Conservation (phyloP, 2,113 vertebrate species). For the Hippolais icterina region DNA sequence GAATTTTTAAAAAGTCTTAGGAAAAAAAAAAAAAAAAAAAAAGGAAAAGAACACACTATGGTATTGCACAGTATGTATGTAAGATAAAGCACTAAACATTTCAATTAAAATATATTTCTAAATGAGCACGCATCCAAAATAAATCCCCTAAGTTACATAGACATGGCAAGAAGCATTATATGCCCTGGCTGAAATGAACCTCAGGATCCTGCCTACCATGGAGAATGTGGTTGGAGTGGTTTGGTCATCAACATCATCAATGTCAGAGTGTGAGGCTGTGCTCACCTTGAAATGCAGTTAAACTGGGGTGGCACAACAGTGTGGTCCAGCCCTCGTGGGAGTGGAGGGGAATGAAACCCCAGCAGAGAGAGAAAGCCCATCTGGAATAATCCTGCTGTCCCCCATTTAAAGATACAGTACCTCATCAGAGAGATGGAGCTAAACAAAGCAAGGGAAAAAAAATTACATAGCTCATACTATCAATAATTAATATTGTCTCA, state of each 20-base stretch:
- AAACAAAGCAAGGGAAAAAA: background rate
- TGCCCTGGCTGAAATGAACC: conserved; percentile 5
- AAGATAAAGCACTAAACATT: conserved; percentile 55
- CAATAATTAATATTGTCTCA: background rate
- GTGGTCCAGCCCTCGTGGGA: background rate
- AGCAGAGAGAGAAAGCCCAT: background rate
- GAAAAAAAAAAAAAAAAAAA: background rate
- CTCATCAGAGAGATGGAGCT: background rate
- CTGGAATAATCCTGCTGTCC: background rate
- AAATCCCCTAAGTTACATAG: conserved; percentile 22
- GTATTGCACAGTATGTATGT: conserved; percentile 60
- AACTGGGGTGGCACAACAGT: background rate
- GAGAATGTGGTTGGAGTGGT: background rate
- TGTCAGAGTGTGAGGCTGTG: background rate
- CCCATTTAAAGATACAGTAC: conserved; percentile 34
- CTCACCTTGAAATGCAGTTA: background rate
- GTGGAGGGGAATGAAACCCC: background rate
- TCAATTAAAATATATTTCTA: conserved; percentile 55
- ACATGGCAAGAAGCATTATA: background rate
- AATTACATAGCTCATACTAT: background rate
- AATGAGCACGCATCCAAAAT: conserved; percentile 29
- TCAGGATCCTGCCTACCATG: conserved; percentile 9
- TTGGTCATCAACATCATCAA: background rate
- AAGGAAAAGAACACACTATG: conserved; percentile 31
- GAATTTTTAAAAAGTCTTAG: background rate